These are phyloP conservation scores for Sardinella longiceps DNA, from an alignment of 2,797 vertebrate species.

Conservation along the genomic window DNA sequence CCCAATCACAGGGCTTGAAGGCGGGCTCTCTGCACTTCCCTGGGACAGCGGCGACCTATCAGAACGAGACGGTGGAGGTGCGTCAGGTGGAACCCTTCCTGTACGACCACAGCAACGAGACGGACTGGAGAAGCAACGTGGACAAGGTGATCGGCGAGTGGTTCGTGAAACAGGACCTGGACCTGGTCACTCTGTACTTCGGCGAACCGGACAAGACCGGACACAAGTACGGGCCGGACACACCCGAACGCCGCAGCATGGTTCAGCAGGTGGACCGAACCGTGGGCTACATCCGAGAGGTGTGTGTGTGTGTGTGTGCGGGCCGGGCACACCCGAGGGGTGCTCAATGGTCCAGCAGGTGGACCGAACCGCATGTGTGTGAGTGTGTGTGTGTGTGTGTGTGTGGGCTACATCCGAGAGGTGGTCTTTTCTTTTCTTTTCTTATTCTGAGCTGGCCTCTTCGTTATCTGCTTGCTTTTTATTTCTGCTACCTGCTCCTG, in stretches of 20 bases:
- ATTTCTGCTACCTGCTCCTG: no score
- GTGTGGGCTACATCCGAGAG: no score
- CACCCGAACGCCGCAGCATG: conserved; percentile 66
- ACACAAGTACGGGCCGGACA: conserved; percentile 78
- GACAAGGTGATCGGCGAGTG: conserved; percentile 71
- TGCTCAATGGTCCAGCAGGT: no score
- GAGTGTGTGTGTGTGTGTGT: no score
- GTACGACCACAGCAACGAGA: conserved; percentile 75
- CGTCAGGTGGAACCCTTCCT: conserved; percentile 64
- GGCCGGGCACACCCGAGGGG: no score
- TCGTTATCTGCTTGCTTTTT: no score
- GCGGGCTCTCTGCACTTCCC: conserved; percentile 84
- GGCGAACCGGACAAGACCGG: conserved; percentile 79
- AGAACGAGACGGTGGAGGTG: conserved; percentile 60
- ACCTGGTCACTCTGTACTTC: conserved; percentile 83
- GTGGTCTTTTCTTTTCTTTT: no score
- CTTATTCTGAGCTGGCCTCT: no score
- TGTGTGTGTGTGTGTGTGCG: no score
- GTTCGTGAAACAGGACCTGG: conserved; percentile 67
- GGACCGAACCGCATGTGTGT: no score
- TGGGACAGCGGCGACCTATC: conserved; percentile 75
- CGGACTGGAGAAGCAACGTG: conserved; percentile 72
- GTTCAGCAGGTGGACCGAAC: conserved; percentile 79
- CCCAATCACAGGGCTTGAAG: conserved; percentile 75
- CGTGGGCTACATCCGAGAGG: conserved; percentile 75